phyloP scores from a whole-genome alignment of 1,140 invertebrate genomes.

The Octopus bimaculoides region DNA sequence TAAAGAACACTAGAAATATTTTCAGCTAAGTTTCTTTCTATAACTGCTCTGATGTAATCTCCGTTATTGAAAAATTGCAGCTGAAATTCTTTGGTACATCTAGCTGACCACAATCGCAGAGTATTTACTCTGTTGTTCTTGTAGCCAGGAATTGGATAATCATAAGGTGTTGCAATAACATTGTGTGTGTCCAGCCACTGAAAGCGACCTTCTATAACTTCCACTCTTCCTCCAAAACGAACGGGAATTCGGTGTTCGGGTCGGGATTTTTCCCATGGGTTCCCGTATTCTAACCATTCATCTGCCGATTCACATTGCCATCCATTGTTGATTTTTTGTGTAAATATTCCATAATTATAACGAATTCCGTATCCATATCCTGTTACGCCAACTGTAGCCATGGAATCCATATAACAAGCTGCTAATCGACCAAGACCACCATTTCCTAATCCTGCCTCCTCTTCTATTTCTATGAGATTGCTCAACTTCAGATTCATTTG shows the following conservation, averaged over 20 bases:
- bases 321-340: constrained; percentile 90
- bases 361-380: constrained; percentile 98
- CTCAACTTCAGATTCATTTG: constrained; percentile 97
- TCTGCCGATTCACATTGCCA: constrained; percentile 90
- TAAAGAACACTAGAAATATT: constrained; percentile 96
- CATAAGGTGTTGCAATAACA: constrained; percentile 96
- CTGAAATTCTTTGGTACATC: constrained; percentile 93
- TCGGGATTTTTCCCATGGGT: constrained; percentile 95
- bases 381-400: constrained; percentile 92
- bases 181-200: constrained; percentile 71
- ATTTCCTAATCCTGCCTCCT: constrained; percentile 96
- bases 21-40: constrained; percentile 93
- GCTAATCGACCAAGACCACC: constrained; percentile 94
- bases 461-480: constrained; percentile 92
- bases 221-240: constrained; percentile 90
- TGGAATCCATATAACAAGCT: constrained; percentile 97
- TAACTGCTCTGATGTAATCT: constrained; percentile 96
- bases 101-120: constrained; percentile 94
- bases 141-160: constrained; percentile 95
- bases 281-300: constrained; percentile 91
- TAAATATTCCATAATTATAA: constrained; percentile 98
- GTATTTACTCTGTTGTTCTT: constrained; percentile 97
- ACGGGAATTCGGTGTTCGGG: constrained; percentile 89
- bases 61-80: constrained; percentile 97
- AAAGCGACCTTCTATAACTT: constrained; percentile 85